Evolutionary conservation across 2,888 invertebrate genomes (phyloP).

Genomic region (Arrhopalites spinosus): DNA sequence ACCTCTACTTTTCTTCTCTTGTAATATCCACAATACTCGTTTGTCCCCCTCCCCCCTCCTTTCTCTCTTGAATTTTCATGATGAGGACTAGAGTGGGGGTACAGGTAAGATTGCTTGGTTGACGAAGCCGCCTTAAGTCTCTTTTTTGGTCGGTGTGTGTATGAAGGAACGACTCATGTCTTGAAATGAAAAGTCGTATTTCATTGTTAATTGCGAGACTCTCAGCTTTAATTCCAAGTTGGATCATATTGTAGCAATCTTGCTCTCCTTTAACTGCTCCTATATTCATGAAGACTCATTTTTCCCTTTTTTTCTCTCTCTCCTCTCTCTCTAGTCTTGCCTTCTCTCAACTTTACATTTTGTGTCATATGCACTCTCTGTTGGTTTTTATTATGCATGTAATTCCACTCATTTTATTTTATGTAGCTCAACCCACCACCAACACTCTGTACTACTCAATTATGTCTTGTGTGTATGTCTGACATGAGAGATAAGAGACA

Average conservation of each 20-base stretch:
- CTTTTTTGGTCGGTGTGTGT: too few relatives aligned
- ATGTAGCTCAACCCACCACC: background rate
- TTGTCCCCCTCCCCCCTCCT: background rate
- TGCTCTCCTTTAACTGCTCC: slow-evolving; percentile 17
- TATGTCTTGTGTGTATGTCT: too few relatives aligned
- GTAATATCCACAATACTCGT: background rate
- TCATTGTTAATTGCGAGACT: slow-evolving; percentile 47
- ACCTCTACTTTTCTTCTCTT: background rate
- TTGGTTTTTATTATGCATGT: background rate
- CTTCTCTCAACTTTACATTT: background rate
- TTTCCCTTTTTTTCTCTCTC: background rate
- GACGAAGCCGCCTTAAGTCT: slow-evolving; percentile 39
- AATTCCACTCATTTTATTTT: background rate
- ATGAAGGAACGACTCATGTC: slow-evolving; percentile 14
- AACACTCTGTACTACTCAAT: too few relatives aligned
- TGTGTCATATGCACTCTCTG: background rate
- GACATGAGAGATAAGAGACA: too few relatives aligned
- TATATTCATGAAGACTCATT: slow-evolving; percentile 21
- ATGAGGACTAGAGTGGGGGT: background rate
- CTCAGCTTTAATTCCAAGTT: slow-evolving; percentile 41
- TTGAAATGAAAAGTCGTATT: slow-evolving; percentile 48
- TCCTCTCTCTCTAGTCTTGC: background rate
- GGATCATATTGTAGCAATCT: slow-evolving; percentile 33
- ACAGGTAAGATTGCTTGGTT: slow-evolving; percentile 14
- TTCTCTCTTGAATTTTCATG: background rate